Evolutionary conservation across 2,888 invertebrate genomes (phyloP), one percentile per base, ranked within the genome.

Genomic region (Tholera decimalis): DNA sequence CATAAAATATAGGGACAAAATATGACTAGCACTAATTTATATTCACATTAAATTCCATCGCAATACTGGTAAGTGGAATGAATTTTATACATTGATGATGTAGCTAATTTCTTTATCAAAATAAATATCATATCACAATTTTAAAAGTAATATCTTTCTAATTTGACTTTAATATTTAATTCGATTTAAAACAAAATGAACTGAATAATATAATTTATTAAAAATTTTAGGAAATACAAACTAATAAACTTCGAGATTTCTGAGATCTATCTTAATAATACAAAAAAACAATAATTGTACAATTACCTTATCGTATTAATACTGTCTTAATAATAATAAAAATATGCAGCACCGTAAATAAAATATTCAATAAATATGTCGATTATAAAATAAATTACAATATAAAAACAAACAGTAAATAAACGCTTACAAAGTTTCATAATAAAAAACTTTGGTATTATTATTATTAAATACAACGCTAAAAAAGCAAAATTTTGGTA

Each of bases 21-120:
- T 86, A 89, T 89, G 89, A 89, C 89, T 89, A 89, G 89, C 77
- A 82, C 83, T 88, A 84, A 78, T 80, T 83, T 78, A 82, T 87
- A 85, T 85, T 84, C 80, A 83, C 83, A 83, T 71, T 68, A 79
- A 84, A 86, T 83, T 85, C 81, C 85, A 82, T 73, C 50, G 74
- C 76, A 80, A 80, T 67, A 76, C 71, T 77, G 73, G 77, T 80
- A 80, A 79, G 62, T 77, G 81, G 83, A 85, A 85, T 83, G 79
- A 83, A 78, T 69, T 78, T 73, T 75, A 80, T 74, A 78, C 73
- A 76, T 73, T 68, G 73, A 67, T 72, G 71, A 65, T 67, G 69
- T 71, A 62, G 56, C 73, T 61, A 75, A 46, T 59, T 68, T 55
- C 44, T 69, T 58, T 74, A 80, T 64, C 57, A 74, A 83, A 81